A percentile compares a stretch with the other conserved stretches of the same genome.
Evolutionary conservation across 2,113 vertebrate species (phyloP).

Genomic region (Pycnonotus jocosus): DNA sequence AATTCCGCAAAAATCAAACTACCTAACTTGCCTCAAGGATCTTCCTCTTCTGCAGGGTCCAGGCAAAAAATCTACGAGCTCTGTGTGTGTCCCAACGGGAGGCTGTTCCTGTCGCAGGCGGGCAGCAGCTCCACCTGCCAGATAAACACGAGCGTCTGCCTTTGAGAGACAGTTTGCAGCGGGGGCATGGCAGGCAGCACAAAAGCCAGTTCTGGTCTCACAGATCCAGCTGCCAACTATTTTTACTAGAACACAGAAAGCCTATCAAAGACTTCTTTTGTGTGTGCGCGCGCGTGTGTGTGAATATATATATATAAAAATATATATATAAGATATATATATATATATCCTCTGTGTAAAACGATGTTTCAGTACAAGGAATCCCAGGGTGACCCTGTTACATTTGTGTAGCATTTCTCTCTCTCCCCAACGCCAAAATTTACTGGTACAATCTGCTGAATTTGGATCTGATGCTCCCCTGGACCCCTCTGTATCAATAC

Average conservation of each 20-base stretch:
- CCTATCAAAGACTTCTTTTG: conserved; percentile 76
- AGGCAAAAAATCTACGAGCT: conserved; percentile 96
- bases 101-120: conserved; percentile 94
- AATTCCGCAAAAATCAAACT: conserved; percentile 90
- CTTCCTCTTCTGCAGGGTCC: conserved; percentile 83
- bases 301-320: conserved; percentile 51
- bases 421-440: conserved; percentile 17
- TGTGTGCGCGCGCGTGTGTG: conserved; percentile 50
- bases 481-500: background rate
- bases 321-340: conserved; percentile 76
- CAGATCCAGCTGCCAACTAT: conserved; percentile 71
- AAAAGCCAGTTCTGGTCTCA: conserved; percentile 64
- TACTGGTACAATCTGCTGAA: conserved; percentile 10
- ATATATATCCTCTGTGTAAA: conserved; percentile 81
- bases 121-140: conserved; percentile 93
- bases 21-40: conserved; percentile 89
- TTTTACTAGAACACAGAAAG: conserved; percentile 81
- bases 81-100: conserved; percentile 93
- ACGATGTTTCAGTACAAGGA: conserved; percentile 84
- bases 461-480: conserved; percentile 20
- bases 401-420: conserved; percentile 66
- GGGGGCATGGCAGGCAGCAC: conserved; percentile 58
- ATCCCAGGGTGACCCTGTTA: conserved; percentile 83
- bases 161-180: conserved; percentile 74
- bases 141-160: conserved; percentile 93